Evolutionary conservation across 2,888 invertebrate genomes (phyloP), one percentile per base, ranked within the genome.

Genomic region (Chloroclystis v-ata): DNA sequence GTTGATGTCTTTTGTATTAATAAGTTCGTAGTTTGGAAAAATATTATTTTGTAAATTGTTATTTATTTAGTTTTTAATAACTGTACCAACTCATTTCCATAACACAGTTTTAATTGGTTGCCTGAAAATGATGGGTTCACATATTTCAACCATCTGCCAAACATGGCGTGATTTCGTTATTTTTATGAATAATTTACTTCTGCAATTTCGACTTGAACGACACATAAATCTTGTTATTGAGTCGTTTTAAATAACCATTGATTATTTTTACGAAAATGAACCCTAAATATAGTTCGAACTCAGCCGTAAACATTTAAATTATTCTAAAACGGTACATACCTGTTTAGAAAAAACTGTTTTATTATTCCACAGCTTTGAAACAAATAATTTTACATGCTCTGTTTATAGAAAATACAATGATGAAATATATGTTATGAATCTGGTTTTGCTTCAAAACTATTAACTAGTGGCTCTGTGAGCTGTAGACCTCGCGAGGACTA

Each of bases 101-200:
- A 50, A 47, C 47, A 54, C 52, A 49, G 47, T 51, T 58, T 58
- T 56, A 58, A 58, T 56, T 58, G 58, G 52, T 41, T 50, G 43
- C 47, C 38, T 41, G 35, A 33, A 54, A 45, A 52, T 52, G 56
- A 54, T 52, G 56, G 48, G 42, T 39, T 37, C 37, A 12, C 12
- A 14, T 1, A 29, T 11, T 48, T 39, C 48, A 50, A 47, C 48
- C 37, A 37, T 33, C 56, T 48, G n/a, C 58, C 54, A 49, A 54
- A 56, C 50, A 58, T 37, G 54, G 57, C 28, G 16, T 37, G 51
- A 45, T 57, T 52, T 47, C 46, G 47, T 50, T 47, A 44, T 47
- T 32, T 39, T 14, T 30, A 43, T 46, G 43, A 46, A 50, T 46
- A 49, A 46, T 46, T 46, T 46, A 43, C 39, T 46, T 50, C 40